These are phyloP conservation scores for Drosophila oshimai DNA, from an alignment of 1,140 invertebrate species.

Conservation along the genomic window DNA sequence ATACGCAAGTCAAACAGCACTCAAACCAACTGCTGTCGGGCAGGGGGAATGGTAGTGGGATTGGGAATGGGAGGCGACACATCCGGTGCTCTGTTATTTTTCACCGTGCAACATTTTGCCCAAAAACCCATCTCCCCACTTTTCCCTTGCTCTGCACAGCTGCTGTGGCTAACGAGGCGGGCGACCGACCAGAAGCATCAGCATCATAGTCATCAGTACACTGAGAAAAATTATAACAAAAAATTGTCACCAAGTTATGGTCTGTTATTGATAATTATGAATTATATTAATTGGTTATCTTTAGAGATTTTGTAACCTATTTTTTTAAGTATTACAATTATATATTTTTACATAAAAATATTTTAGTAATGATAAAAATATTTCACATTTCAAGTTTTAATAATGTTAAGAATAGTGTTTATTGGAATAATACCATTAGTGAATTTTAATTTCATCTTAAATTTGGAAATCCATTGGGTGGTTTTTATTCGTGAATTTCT, in stretches of 20 bases:
- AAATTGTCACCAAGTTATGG: too few species aligned
- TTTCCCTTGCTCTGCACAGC: not conserved
- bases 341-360: not conserved
- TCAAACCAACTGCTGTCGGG: slow-evolving; percentile 26
- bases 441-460: too few species aligned
- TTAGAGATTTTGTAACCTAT: too few species aligned
- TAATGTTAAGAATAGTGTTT: too few species aligned
- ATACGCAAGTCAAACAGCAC: slow-evolving; percentile 75
- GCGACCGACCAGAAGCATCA: slow-evolving; percentile 13
- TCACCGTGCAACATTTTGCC: slow-evolving; percentile 47
- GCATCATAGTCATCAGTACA: slow-evolving; percentile 4
- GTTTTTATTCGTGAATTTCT: too few species aligned
- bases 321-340: too few species aligned
- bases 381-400: not conserved
- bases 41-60: not conserved
- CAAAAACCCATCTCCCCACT: slow-evolving; percentile 3
- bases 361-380: not conserved
- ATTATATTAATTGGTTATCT: too few species aligned
- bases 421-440: too few species aligned
- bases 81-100: slow-evolving; percentile 47
- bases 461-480: too few species aligned
- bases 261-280: not conserved
- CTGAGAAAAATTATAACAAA: not conserved
- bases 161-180: slow-evolving; percentile 40
- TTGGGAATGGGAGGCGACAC: not conserved